Evolutionary conservation across 1,140 invertebrate genomes (phyloP), one percentile per base, ranked within the genome.

Genomic region (Brachionus koreanus): DNA sequence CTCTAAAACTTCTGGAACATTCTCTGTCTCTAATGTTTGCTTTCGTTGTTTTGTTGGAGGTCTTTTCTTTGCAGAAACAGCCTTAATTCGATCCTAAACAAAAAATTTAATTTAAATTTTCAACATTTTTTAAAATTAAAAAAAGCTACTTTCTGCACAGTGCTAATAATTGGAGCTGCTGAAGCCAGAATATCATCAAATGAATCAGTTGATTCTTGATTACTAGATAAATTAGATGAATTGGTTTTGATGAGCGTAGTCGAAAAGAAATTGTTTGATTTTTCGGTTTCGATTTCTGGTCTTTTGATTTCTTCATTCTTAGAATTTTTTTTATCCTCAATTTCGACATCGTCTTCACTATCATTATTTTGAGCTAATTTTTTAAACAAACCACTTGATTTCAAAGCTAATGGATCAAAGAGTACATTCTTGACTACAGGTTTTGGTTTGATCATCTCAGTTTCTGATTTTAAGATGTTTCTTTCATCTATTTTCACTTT

Each of bases 351-450:
- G 16, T 57, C 5, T 1, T 25, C 72, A 46, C 46, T 52, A 43
- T 75, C 37, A 13, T 77, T 79, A 13, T 29, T 52, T 35, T 39
- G n/a, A 39, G 33, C 61, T 37, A 79, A 12, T 29, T 61, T 79
- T 37, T 79, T 57, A 35, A 79, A 79, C 33, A 79, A 79, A 39
- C 35, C 37, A 43, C 76, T 79, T 79, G 76, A 79, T 61, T 65
- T 79, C 7, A 79, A 29, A n/a, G 46, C 76, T 35, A 19, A 39
- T 33, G 76, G 76, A 63, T 79, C 76, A 13, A 79, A 79, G 2
- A 79, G 29, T 12, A 79, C 49, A 79, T 79, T 79, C 16, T 65
- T 57, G 9, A 13, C 19, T 10, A 61, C 12, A 43, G 43, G 7
- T 19, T 74, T 74, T 10, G 69, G 69, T 39, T 74, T 74, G 43